Conservation (phyloP, 2,888 invertebrate species). For the Drosophila algonquin region DNA sequence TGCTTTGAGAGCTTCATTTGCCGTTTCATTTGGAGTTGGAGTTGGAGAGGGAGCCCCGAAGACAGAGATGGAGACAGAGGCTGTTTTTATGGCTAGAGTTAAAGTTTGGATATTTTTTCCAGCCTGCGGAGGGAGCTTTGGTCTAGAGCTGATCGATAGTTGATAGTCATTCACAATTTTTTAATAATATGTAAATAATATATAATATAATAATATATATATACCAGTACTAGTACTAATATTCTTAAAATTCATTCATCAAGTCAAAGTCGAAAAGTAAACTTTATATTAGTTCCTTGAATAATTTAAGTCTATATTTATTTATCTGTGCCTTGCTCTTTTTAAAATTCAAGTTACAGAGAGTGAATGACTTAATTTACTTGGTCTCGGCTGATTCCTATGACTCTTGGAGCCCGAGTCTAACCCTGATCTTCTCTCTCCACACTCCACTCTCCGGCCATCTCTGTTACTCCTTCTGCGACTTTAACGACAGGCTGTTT, state of each 20-base stretch:
- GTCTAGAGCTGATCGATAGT: not conserved
- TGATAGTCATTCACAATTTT: constrained; percentile 9
- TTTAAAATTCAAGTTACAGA: too few relatives aligned
- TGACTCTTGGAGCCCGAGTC: constrained; percentile 12
- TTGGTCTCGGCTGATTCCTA: not conserved
- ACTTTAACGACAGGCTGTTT: constrained; percentile 77
- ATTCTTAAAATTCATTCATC: too few relatives aligned
- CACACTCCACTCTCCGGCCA: not conserved
- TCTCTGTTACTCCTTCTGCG: constrained; percentile 34
- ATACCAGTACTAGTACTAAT: too few relatives aligned
- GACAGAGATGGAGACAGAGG: constrained; percentile 19
- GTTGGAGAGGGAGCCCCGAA: constrained; percentile 16
- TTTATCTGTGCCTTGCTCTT: too few relatives aligned
- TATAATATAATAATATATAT: too few relatives aligned
- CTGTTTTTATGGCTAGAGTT: constrained; percentile 37
- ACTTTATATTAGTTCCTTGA: too few relatives aligned
- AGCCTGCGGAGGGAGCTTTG: constrained; percentile 4
- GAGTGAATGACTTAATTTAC: not conserved
- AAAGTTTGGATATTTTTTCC: constrained; percentile 25
- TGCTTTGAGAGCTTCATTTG: constrained; percentile 74
- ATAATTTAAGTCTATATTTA: too few relatives aligned
- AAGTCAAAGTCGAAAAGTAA: too few relatives aligned
- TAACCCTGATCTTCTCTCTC: constrained; percentile 15
- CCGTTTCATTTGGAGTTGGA: constrained; percentile 71
- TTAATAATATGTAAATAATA: not conserved